phyloP scores from a whole-genome alignment of 2,113 vertebrate genomes.

The Pelusios castaneus region DNA sequence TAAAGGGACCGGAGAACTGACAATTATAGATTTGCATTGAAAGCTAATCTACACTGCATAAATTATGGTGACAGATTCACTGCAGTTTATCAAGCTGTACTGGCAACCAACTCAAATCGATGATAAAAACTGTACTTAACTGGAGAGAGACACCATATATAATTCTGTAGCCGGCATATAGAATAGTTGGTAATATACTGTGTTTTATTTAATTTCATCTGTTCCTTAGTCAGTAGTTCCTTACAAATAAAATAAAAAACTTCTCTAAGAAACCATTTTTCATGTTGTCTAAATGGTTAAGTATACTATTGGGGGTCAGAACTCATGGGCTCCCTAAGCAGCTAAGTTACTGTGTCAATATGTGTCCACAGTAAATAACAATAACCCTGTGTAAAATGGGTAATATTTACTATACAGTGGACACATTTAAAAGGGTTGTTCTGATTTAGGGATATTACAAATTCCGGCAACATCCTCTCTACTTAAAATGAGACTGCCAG shows the following conservation, averaged over 20 bases:
- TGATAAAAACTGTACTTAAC: neutral
- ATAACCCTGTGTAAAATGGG: neutral
- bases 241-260: neutral
- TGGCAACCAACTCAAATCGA: neutral
- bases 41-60: neutral
- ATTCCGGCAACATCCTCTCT: neutral
- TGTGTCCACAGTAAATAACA: neutral
- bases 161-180: neutral
- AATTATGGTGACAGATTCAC: neutral
- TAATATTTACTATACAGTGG: neutral
- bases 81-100: neutral
- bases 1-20: neutral
- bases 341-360: neutral
- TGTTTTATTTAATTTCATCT: neutral
- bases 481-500: neutral
- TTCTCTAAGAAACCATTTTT: neutral
- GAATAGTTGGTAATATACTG: neutral
- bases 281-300: fast-evolving
- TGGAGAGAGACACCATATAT: neutral
- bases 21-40: fast-evolving
- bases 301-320: fast-evolving
- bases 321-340: neutral
- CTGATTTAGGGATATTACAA: neutral
- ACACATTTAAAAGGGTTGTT: neutral
- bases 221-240: neutral